These are phyloP conservation scores for Amphiprion percula DNA, from an alignment of 2,113 vertebrate genomes.

Conservation along the genomic window DNA sequence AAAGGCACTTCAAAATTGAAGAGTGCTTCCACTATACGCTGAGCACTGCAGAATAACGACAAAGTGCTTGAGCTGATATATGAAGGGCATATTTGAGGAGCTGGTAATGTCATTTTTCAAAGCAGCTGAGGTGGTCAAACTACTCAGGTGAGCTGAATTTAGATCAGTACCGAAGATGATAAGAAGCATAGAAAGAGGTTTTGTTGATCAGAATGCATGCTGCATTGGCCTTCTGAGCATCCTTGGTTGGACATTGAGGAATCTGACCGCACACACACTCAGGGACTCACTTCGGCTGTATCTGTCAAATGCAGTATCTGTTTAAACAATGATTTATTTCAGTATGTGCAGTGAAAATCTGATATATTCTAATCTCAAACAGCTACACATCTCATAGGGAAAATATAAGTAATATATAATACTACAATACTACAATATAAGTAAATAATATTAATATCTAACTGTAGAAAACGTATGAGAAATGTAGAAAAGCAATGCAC, in stretches of 20 bases:
- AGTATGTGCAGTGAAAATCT: background rate
- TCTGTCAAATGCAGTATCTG: background rate
- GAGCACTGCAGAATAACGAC: constrained; percentile 40
- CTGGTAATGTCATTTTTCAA: constrained; percentile 24
- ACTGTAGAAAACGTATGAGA: no score
- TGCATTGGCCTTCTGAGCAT: background rate
- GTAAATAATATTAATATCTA: no score
- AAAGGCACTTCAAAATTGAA: constrained; percentile 4
- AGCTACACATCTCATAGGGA: background rate
- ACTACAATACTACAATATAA: no score
- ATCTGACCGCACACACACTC: constrained; percentile 3
- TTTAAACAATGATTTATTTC: background rate
- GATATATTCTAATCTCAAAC: constrained; percentile 9
- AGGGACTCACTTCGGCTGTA: background rate
- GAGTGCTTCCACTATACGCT: background rate
- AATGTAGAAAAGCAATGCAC: background rate
- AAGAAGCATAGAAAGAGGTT: background rate
- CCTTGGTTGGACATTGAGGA: constrained; percentile 14
- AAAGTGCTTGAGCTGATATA: constrained; percentile 23
- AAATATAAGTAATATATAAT: no score
- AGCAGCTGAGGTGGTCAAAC: constrained; percentile 11
- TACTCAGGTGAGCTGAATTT: constrained; percentile 41
- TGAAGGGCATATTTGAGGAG: constrained; percentile 22
- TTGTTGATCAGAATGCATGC: constrained; percentile 3
- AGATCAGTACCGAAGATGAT: constrained; percentile 25